Conservation (phyloP, 2,888 invertebrate genomes). For the Lithophane ornitopus region DNA sequence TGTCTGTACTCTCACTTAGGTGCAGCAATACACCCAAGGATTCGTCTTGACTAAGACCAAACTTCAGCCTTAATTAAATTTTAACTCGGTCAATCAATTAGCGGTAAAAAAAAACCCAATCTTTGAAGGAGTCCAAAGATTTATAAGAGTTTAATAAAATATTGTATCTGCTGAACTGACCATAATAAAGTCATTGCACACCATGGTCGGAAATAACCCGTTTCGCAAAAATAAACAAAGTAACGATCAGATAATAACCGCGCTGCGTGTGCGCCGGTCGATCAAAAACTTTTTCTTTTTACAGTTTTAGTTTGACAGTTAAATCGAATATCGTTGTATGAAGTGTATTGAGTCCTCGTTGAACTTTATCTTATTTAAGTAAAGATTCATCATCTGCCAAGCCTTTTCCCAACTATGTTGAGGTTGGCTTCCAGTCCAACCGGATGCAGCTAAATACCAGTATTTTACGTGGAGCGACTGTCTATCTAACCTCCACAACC, state of each 20-base stretch:
- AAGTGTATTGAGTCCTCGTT: constrained; percentile 1
- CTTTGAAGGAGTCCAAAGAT: not conserved
- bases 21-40: not conserved
- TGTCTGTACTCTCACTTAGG: not conserved
- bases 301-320: constrained; percentile 32
- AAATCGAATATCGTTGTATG: constrained; percentile 33
- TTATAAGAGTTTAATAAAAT: not conserved
- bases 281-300: constrained; percentile 48
- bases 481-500: too few species aligned
- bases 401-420: too few species aligned
- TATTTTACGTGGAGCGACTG: too few species aligned
- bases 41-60: not conserved
- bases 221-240: constrained; percentile 53
- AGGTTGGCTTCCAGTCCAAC: too few species aligned
- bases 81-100: not conserved
- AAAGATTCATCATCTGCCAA: too few species aligned
- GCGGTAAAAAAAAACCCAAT: not conserved
- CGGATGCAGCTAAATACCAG: too few species aligned
- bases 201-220: constrained; percentile 44
- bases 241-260: constrained; percentile 18
- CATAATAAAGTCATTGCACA: constrained; percentile 5
- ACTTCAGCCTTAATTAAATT: not conserved
- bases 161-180: not conserved
- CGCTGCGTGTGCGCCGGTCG: constrained; percentile 39
- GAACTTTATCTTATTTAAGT: not conserved